Conservation (phyloP, 2,888 invertebrate genomes). For the Argynnis bischoffii region DNA sequence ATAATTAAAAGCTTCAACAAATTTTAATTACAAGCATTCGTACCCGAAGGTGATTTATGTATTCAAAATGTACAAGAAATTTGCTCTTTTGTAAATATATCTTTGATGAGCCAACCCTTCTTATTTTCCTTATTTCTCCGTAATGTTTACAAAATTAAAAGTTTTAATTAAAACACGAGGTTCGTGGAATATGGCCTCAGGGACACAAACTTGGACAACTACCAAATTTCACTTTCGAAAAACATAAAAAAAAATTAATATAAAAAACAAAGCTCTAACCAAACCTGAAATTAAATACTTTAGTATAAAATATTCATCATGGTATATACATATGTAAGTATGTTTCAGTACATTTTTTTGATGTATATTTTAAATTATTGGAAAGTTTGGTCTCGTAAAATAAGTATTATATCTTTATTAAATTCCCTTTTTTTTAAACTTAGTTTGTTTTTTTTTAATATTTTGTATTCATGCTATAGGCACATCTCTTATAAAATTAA, state of each 20-base stretch:
- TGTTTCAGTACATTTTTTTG: no score
- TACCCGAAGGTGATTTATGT: conserved; percentile 55
- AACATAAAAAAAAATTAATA: neutral
- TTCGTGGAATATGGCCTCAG: conserved; percentile 20
- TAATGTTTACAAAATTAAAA: conserved; percentile 33
- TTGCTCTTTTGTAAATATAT: conserved; percentile 41
- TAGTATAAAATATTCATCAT: no score
- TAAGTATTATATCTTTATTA: no score
- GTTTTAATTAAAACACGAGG: conserved; percentile 34
- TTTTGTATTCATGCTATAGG: no score
- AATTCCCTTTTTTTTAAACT: no score
- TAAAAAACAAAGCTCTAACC: no score
- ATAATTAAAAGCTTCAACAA: conserved; percentile 36
- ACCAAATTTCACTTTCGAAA: conserved; percentile 12
- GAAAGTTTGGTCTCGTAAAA: no score
- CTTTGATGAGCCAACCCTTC: conserved; percentile 42
- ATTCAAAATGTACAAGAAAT: conserved; percentile 47
- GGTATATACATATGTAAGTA: no score
- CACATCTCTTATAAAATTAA: no score
- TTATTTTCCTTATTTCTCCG: conserved; percentile 27
- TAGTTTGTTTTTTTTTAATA: no score
- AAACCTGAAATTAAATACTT: no score
- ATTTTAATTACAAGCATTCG: conserved; percentile 55
- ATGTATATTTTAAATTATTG: no score
- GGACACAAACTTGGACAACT: conserved; percentile 19